Conservation (phyloP, 2,888 invertebrate genomes). For the Cylloceria caligata region DNA sequence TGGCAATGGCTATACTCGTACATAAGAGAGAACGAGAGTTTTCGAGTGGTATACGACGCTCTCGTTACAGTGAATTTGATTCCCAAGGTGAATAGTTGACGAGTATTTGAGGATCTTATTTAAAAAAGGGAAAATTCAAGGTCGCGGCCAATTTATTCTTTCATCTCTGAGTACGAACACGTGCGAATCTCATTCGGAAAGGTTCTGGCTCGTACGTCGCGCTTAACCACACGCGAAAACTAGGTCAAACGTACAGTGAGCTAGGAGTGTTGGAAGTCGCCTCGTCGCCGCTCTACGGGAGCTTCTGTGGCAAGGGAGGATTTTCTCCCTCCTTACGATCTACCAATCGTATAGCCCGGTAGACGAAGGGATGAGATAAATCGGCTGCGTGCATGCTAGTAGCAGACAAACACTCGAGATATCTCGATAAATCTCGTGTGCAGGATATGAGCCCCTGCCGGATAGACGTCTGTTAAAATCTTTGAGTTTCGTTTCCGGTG, state of each 20-base stretch:
- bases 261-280: constrained; percentile 35
- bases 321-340: constrained; percentile 49
- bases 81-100: not conserved
- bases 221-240: constrained; percentile 61
- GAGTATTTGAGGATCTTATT: constrained; percentile 15
- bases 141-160: constrained; percentile 9
- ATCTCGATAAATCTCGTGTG: constrained; percentile 51
- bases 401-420: constrained; percentile 39
- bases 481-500: constrained; percentile 7
- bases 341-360: constrained; percentile 35
- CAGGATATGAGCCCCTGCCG: constrained; percentile 1
- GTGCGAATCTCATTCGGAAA: constrained; percentile 37
- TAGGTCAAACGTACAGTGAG: constrained; percentile 62
- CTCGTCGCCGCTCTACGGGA: constrained; percentile 28
- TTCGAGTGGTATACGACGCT: not conserved
- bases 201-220: constrained; percentile 48
- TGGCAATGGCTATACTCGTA: constrained; percentile 2
- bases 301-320: constrained; percentile 66
- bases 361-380: constrained; percentile 36
- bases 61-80: constrained; percentile 21
- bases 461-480: constrained; percentile 35
- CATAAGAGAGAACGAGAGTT: no score
- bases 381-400: constrained; percentile 44
- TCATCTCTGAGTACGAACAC: constrained; percentile 12
- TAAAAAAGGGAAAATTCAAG: constrained; percentile 25